Base-by-base conservation (phyloP, 2,113 vertebrate genomes). In the Fregata magnificens region DNA sequence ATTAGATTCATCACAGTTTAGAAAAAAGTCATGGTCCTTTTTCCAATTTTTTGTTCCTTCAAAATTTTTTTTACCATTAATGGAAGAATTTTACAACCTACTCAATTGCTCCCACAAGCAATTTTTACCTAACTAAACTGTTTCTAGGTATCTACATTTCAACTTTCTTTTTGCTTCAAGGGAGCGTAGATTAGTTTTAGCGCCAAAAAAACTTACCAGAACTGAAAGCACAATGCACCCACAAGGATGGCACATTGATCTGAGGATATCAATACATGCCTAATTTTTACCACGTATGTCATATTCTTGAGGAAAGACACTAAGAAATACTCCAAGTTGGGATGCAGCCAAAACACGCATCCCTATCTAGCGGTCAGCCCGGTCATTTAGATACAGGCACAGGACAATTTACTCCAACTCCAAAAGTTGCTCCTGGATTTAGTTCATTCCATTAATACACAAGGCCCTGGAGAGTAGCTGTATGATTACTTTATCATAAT, bases 301-400 rank as follows among this genome's bases (percentile, higher is more conserved):
- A 2, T 2, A 1, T 26, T 58, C n/a, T 86, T 40, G 32, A 79
- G 62, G 26, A 85, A 92, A 55, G 52, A 47, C 9, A 17, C 28
- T 7, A 11, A 55, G 28, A 79, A 63, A 52, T 25, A 52, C 17
- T 63, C 26, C 49, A 29, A 29, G 11, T 0, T 61, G 24, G 76
- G 56, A 83, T 42, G 53, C 45, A 91, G 77, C 25, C 56, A 66
- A 26, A 85, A 49, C 17, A 38, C 7, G 4, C 29, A 16, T 38
- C 58, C 15, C 29, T 45, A 11, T 34, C 42, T n/a, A 56, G 9
- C 0, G 0, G 18, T 52, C 67, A 65, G 31, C 21, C 34, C 0
- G 3, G 47, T 32, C 31, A 47, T 55, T 81, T 24, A 47, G 14
- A 72, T 32, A 28, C 0, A 49, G 18, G 11, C 7, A 16, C 16